A percentile compares a stretch with the other conserved stretches of the same genome.
phyloP scores from a whole-genome alignment of 2,113 vertebrate genomes.

The Hippopotamus amphibius region DNA sequence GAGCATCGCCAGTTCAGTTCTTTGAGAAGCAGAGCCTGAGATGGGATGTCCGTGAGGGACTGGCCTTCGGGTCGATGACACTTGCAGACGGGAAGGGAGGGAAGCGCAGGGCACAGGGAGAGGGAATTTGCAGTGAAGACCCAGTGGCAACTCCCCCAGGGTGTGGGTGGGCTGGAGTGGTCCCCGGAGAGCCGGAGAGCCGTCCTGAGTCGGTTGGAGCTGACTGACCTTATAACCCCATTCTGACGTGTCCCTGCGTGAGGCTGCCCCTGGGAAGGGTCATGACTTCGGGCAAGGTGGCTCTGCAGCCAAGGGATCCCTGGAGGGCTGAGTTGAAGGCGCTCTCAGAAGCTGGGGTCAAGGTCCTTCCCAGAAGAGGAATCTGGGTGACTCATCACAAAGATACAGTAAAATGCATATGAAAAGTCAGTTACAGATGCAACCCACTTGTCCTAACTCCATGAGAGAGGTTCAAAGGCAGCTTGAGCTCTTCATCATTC shows the following conservation, averaged over 20 bases:
- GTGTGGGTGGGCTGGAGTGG: fast-evolving
- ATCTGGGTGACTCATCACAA: not conserved
- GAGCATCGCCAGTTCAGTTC: not conserved
- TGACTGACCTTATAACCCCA: no score
- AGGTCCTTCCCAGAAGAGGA: not conserved
- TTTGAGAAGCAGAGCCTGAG: not conserved
- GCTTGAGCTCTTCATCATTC: not conserved
- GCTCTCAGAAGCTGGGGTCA: not conserved
- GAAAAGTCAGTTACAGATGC: not conserved
- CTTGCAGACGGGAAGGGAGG: not conserved
- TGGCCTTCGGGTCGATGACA: not conserved
- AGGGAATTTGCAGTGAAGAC: not conserved
- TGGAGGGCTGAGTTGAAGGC: not conserved
- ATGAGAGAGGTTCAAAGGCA: not conserved
- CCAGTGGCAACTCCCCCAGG: not conserved
- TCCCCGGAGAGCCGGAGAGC: fast-evolving
- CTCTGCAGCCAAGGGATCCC: not conserved
- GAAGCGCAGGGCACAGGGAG: no score
- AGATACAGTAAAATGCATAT: not conserved
- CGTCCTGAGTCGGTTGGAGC: not conserved
- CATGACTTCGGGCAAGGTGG: not conserved
- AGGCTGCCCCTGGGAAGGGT: fast-evolving
- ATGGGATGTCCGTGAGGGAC: not conserved
- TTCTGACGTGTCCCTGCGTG: fast-evolving
- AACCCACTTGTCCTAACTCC: not conserved